Evolutionary conservation across 30 jellyfish, hydroid and myxozoan species (phyloP).

Genomic region (Turritopsis dohrnii): DNA sequence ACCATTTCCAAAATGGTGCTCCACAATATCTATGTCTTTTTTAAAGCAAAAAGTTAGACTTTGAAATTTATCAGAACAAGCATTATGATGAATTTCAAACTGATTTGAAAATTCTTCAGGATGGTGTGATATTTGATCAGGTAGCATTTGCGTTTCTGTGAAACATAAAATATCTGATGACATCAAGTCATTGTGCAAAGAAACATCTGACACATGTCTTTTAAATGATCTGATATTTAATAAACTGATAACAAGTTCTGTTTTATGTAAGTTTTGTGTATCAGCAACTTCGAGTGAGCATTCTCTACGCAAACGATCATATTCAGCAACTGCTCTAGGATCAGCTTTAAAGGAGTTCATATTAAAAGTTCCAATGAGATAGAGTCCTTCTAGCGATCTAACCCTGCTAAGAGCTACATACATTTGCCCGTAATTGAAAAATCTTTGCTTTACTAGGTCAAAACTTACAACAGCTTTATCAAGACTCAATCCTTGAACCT

Average conservation of each 20-base stretch:
- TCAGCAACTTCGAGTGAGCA: neutral
- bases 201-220: neutral
- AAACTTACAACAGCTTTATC: slow-evolving; percentile 11
- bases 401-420: slow-evolving; percentile 32
- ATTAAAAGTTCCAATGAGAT: slow-evolving; percentile 25
- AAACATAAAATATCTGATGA: neutral
- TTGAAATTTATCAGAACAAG: slow-evolving; percentile 5
- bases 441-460: slow-evolving; percentile 23
- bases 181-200: neutral
- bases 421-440: slow-evolving; percentile 3
- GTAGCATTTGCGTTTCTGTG: neutral
- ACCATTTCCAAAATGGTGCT: slow-evolving; percentile 1
- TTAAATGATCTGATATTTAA: slow-evolving; percentile 1
- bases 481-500: slow-evolving; percentile 6
- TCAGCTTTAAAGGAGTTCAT: slow-evolving; percentile 7
- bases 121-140: neutral
- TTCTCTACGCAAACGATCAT: slow-evolving; percentile 4
- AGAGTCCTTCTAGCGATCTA: slow-evolving; percentile 12
- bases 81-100: neutral
- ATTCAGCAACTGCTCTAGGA: slow-evolving; percentile 12
- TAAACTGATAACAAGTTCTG: slow-evolving; percentile 10
- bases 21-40: neutral
- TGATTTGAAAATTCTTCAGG: neutral
- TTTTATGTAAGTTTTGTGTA: neutral
- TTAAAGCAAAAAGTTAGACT: neutral